phyloP scores from a whole-genome alignment of 2,797 vertebrate genomes.

The Sebastes taczanowskii region DNA sequence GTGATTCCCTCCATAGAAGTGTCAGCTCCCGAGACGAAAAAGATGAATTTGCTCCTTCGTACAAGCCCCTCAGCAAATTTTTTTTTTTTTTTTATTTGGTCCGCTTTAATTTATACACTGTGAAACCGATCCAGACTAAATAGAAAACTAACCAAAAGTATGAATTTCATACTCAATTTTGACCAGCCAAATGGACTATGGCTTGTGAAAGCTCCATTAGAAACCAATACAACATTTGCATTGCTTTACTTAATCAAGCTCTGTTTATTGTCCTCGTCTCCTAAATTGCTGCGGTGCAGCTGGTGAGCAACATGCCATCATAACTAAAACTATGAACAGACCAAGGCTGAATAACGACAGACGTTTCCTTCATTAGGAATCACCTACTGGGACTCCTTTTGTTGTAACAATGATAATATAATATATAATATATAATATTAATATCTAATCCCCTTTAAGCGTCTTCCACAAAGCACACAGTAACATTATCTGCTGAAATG shows the following conservation, averaged over 20 bases:
- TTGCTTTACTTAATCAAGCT: background rate
- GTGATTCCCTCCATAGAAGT: too few species aligned
- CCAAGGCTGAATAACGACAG: background rate
- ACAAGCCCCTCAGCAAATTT: too few species aligned
- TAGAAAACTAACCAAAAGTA: too few species aligned
- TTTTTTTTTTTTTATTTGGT: too few species aligned
- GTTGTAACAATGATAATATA: background rate
- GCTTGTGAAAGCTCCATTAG: background rate
- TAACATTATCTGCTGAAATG: background rate
- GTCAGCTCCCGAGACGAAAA: too few species aligned
- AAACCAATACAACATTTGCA: background rate
- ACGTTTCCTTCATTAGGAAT: background rate
- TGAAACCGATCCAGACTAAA: too few species aligned
- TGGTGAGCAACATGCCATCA: background rate
- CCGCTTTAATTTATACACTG: too few species aligned
- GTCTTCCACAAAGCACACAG: background rate
- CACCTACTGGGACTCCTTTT: background rate
- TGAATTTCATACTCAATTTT: too few species aligned
- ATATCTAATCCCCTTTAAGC: background rate
- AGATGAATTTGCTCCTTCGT: too few species aligned
- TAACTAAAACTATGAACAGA: background rate
- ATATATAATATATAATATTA: background rate
- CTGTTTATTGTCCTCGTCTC: background rate
- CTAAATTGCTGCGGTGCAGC: background rate
- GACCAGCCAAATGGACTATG: too few species aligned